Evolutionary conservation across 2,113 vertebrate species (phyloP), one percentile per base, ranked within the genome.

Genomic region (Astatotilapia flaviijosephi): DNA sequence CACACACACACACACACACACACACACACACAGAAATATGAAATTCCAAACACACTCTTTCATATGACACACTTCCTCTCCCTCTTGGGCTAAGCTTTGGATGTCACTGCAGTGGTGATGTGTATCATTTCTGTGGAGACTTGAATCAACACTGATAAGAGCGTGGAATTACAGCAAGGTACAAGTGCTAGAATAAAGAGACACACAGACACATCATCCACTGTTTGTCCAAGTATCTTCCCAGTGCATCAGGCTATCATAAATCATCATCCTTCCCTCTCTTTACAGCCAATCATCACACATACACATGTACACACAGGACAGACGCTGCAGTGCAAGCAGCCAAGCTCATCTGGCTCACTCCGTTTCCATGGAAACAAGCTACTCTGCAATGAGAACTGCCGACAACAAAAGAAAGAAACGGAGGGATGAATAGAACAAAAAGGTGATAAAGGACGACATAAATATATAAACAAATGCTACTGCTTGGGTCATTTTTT

Each of bases 311-410:
- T 51, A 83, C 49, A 79, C 65, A 42, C 21, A 55, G 75, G 26
- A 79, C 47, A 81, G 45, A 92, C 33, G 37, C 89, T 87, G 91
- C 92, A 91, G 91, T 45, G 60, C 83, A 86, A 93, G 89, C 31
- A 82, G 87, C 37, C 75, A 77, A 91, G 90, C 92, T 94, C 79
- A 93, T 91, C 89, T 83, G 88, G 86, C 80, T 91, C 89, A 68
- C 85, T 80, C 77, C 40, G 94, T 96, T 95, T 91, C 95, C 94
- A 96, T 96, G 91, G 96, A 94, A 96, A 96, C 96, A 89, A 83
- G 89, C 91, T 86, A 89, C 83, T 84, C 91, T 85, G 91, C 89
- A 93, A 82, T 23, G 88, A 53, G 88, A 53, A 85, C 83, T 53
- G 21, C 45, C 47, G 40, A 91, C 85, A 94, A 91, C 91, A 95